Percentiles rank a stretch among this genome's conserved stretches.
Conservation (phyloP, 2,113 vertebrate species). For the Gambusia holbrooki region DNA sequence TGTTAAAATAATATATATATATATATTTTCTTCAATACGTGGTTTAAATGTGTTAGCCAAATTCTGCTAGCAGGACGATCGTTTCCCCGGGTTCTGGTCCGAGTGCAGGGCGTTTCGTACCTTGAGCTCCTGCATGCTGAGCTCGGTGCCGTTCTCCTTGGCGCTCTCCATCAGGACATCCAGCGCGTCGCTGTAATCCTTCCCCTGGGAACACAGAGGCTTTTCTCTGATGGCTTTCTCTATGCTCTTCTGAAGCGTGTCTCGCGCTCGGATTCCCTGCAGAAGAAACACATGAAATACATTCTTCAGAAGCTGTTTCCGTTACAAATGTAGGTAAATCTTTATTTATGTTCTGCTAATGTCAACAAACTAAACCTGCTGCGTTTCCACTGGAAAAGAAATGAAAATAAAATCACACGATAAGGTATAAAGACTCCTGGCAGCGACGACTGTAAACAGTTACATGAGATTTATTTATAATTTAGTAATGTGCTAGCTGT, state of each 20-base stretch:
- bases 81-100: not conserved
- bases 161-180: constrained; percentile 96
- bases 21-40: too few relatives aligned
- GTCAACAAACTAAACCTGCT: too few relatives aligned
- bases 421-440: too few relatives aligned
- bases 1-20: too few relatives aligned
- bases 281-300: not conserved
- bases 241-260: constrained; percentile 89
- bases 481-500: too few relatives aligned
- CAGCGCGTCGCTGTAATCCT: constrained; percentile 92
- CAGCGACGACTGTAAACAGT: too few relatives aligned
- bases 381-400: too few relatives aligned
- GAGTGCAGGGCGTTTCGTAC: constrained; percentile 63
- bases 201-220: constrained; percentile 88
- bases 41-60: too few relatives aligned
- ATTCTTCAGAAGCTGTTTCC: not conserved
- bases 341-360: not conserved
- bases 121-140: constrained; percentile 99
- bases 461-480: too few relatives aligned
- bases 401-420: too few relatives aligned
- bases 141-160: constrained; percentile 92
- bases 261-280: constrained; percentile 93
- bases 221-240: constrained; percentile 97
- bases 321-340: too few relatives aligned
- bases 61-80: too few relatives aligned